Percentiles rank a stretch among this genome's conserved stretches.
Conservation (phyloP, 2,888 invertebrate species). For the Mesochorus sp. region DNA sequence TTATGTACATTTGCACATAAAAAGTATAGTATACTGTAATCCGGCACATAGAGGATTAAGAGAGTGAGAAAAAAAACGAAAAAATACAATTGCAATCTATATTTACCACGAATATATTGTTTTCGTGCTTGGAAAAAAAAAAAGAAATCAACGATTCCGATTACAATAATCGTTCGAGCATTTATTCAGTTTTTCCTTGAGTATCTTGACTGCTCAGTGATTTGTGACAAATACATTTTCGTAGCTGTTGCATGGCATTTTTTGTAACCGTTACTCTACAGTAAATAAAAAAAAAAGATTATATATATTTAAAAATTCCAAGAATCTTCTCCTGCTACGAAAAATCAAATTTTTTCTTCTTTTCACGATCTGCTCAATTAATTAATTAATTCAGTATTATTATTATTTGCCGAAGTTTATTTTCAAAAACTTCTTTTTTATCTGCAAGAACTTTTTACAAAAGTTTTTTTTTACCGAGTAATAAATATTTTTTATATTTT, state of each 20-base stretch:
- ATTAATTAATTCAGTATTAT: too few relatives aligned
- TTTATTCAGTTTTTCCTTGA: background rate
- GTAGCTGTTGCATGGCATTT: constrained; percentile 25
- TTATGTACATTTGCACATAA: constrained; percentile 63
- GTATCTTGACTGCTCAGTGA: background rate
- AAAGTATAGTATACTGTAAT: constrained; percentile 56
- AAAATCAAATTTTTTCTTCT: background rate
- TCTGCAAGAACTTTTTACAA: too few relatives aligned
- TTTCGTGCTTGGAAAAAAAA: constrained; percentile 12
- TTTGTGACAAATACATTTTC: constrained; percentile 11
- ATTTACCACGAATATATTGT: constrained; percentile 32
- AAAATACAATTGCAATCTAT: constrained; percentile 3
- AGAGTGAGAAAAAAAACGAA: constrained; percentile 17
- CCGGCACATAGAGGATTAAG: constrained; percentile 55
- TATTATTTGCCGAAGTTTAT: too few relatives aligned
- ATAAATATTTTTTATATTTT: too few relatives aligned
- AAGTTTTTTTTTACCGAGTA: too few relatives aligned
- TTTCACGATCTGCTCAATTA: too few relatives aligned
- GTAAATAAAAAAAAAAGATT: background rate
- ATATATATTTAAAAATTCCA: too few relatives aligned
- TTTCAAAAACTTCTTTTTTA: too few relatives aligned
- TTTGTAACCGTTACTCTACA: constrained; percentile 13
- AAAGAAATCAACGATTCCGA: background rate
- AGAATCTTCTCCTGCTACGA: too few relatives aligned
- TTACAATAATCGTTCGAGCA: background rate